Evolutionary conservation across 2,888 invertebrate genomes (phyloP).

Genomic region (Disparrhopalites patrizii): DNA sequence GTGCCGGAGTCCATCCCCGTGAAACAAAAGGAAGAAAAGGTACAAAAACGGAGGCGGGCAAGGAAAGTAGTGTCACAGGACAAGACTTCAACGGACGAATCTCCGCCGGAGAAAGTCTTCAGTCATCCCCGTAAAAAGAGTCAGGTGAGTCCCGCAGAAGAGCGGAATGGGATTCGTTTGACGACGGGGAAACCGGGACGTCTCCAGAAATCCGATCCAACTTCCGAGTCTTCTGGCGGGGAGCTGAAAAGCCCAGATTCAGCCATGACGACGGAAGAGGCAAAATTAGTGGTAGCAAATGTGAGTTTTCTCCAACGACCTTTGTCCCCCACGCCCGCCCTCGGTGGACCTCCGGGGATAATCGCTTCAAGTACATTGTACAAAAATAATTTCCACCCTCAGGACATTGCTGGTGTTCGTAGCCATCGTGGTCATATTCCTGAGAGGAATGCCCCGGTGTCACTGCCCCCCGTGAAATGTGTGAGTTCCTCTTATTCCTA

Average conservation of each 20-base stretch:
- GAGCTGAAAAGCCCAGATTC: background rate
- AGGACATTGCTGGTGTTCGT: background rate
- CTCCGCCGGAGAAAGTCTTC: background rate
- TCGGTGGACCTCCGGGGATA: background rate
- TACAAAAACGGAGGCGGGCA: background rate
- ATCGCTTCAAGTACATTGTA: too few species aligned
- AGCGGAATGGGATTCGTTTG: background rate
- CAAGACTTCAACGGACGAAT: background rate
- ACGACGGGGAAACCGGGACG: background rate
- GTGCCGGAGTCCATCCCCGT: conserved; percentile 5
- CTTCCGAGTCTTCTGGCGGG: background rate
- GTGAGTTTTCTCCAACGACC: conserved; percentile 45
- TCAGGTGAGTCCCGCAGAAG: conserved; percentile 21
- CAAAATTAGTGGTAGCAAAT: conserved; percentile 46
- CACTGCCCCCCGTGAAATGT: background rate
- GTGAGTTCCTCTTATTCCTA: conserved; percentile 21
- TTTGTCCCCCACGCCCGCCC: conserved; percentile 36
- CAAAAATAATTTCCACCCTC: background rate
- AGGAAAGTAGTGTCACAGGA: background rate
- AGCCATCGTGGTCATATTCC: background rate
- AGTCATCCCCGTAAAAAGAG: background rate
- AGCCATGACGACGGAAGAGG: conserved; percentile 24
- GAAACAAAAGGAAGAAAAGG: conserved; percentile 8
- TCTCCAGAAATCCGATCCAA: background rate
- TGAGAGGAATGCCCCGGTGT: background rate